Conservation (phyloP, 2,797 vertebrate species). For the Oryzias dopingdopingensis region DNA sequence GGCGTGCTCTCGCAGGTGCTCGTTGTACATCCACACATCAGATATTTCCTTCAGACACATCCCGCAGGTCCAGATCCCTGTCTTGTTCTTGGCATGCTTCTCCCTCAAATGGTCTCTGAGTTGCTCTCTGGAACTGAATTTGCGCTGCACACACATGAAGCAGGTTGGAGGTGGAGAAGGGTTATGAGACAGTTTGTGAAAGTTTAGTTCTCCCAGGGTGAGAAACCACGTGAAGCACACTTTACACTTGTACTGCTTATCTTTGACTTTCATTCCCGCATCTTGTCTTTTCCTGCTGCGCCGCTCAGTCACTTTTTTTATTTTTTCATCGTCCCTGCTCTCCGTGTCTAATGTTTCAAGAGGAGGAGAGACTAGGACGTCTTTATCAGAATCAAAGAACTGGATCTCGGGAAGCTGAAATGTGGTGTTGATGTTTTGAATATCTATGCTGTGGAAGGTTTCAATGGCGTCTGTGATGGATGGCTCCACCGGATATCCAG, state of each 20-base stretch:
- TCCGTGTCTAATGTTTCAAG: conserved; percentile 41
- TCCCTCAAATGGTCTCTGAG: conserved; percentile 92
- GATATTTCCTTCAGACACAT: conserved; percentile 98
- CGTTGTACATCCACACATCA: conserved; percentile 98
- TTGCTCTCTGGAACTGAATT: conserved; percentile 94
- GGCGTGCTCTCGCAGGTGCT: conserved; percentile 94
- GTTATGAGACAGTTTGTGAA: conserved; percentile 95
- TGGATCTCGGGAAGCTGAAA: conserved; percentile 84
- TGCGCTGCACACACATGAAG: conserved; percentile 98
- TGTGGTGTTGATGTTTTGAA: conserved; percentile 81
- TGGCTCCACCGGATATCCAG: conserved; percentile 39
- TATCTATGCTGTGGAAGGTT: conserved; percentile 78
- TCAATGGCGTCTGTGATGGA: conserved; percentile 56
- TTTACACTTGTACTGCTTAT: conserved; percentile 94
- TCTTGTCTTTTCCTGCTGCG: conserved; percentile 76
- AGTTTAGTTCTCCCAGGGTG: conserved; percentile 90
- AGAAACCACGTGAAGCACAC: conserved; percentile 97
- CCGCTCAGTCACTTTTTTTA: conserved; percentile 70
- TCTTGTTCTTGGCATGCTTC: conserved; percentile 92
- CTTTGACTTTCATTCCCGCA: conserved; percentile 80
- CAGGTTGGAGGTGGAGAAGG: conserved; percentile 95
- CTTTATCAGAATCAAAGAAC: conserved; percentile 78
- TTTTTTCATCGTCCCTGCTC: conserved; percentile 64
- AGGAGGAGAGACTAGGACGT: conserved; percentile 60
- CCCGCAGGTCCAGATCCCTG: conserved; percentile 94